These are phyloP conservation scores for Varanus salvator DNA, from an alignment of 2,113 vertebrate species.

Conservation along the genomic window DNA sequence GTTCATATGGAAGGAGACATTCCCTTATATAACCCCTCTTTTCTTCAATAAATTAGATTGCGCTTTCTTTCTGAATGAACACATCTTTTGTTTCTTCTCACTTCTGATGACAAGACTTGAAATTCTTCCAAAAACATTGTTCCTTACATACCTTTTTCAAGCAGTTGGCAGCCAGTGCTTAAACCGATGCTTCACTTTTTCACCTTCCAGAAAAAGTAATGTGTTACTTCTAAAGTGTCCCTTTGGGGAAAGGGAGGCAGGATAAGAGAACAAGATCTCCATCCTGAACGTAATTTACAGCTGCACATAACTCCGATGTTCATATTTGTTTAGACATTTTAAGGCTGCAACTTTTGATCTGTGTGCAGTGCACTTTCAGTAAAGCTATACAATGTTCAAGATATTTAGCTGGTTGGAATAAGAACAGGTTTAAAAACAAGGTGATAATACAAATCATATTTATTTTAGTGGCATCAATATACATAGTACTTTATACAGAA, in stretches of 20 bases:
- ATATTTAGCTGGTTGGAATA: neutral
- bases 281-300: neutral
- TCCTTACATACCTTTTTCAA: constrained; percentile 27
- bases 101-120: neutral
- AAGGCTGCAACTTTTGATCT: neutral
- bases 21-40: neutral
- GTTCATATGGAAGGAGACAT: too few species aligned
- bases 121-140: neutral
- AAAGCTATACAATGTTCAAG: neutral
- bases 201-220: constrained; percentile 2
- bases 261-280: neutral
- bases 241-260: neutral
- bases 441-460: neutral
- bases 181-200: constrained; percentile 8
- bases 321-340: constrained; percentile 15
- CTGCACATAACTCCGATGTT: neutral
- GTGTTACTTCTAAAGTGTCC: neutral
- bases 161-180: neutral
- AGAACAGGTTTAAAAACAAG: neutral
- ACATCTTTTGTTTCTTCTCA: neutral
- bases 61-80: constrained; percentile 29
- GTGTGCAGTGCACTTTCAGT: neutral
- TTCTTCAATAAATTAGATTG: constrained; percentile 5
- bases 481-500: neutral
- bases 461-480: neutral